Evolutionary conservation across 30 jellyfish, hydroid and myxozoan genomes (phyloP).

Genomic region (Aurelia sp.): DNA sequence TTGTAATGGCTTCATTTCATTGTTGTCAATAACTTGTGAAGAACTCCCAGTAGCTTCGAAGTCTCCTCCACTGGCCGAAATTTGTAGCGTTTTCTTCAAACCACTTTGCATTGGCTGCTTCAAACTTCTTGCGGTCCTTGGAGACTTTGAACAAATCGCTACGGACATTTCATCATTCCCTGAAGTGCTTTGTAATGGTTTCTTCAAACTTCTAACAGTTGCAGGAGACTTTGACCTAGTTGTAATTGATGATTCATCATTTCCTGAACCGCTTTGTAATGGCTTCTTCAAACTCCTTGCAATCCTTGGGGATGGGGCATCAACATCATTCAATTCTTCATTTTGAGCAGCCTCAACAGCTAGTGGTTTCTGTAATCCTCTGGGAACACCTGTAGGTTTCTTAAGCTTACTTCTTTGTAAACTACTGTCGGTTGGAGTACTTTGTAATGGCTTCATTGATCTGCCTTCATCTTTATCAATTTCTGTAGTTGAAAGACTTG

Average conservation of each 20-base stretch:
- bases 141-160: slow-evolving; percentile 5
- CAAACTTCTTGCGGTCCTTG: background rate
- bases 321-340: background rate
- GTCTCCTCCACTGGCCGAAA: background rate
- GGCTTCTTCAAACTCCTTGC: background rate
- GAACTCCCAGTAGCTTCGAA: background rate
- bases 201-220: background rate
- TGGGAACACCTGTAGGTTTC: too few relatives aligned
- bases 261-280: slow-evolving; percentile 11
- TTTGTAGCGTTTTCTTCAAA: background rate
- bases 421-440: slow-evolving; percentile 1
- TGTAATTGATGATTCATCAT: background rate
- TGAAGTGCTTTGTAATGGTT: slow-evolving; percentile 21
- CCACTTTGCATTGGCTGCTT: slow-evolving; percentile 40
- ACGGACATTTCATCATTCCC: background rate
- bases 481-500: background rate
- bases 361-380: too few relatives aligned
- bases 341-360: background rate
- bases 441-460: slow-evolving; percentile 19
- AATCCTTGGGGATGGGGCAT: background rate
- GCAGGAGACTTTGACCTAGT: too few relatives aligned
- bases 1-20: too few relatives aligned
- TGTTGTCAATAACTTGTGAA: too few relatives aligned
- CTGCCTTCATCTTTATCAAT: background rate
- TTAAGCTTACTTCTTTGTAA: slow-evolving; percentile 8